Percentiles rank a stretch among this genome's conserved stretches.
Conservation (phyloP, 2,888 invertebrate species). For the Himalopsyche kuldschensis region DNA sequence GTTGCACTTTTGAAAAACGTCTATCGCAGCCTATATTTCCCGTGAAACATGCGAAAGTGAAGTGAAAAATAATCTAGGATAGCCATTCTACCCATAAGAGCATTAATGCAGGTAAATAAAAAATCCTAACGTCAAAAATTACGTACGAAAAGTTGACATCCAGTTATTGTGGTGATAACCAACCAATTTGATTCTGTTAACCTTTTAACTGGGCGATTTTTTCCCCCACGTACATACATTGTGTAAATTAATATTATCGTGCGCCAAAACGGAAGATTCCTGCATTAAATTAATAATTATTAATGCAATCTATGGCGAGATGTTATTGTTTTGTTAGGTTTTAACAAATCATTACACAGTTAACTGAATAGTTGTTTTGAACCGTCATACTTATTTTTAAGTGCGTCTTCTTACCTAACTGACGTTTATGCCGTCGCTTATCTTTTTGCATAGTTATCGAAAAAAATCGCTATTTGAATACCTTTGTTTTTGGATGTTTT, state of each 20-base stretch:
- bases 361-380: constrained; percentile 14
- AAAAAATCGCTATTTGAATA: not conserved
- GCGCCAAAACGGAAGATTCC: not conserved
- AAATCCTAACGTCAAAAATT: not conserved
- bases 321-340: not conserved
- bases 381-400: constrained; percentile 31
- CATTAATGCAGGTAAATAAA: constrained; percentile 30
- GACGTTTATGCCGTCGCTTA: not conserved
- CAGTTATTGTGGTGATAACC: constrained; percentile 41
- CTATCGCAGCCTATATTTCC: not conserved
- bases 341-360: constrained; percentile 1
- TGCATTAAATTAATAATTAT: not conserved
- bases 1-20: constrained; percentile 14
- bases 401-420: constrained; percentile 31
- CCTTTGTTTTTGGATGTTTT: not conserved
- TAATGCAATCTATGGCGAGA: not conserved
- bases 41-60: constrained; percentile 7
- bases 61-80: constrained; percentile 2
- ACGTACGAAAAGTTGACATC: not conserved
- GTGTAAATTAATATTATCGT: not conserved
- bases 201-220: constrained; percentile 54
- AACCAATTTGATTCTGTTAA: constrained; percentile 60
- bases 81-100: constrained; percentile 7
- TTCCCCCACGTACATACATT: constrained; percentile 22
- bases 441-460: not conserved